Conservation (phyloP, 1,140 invertebrate species). For the Lepidurus apus region DNA sequence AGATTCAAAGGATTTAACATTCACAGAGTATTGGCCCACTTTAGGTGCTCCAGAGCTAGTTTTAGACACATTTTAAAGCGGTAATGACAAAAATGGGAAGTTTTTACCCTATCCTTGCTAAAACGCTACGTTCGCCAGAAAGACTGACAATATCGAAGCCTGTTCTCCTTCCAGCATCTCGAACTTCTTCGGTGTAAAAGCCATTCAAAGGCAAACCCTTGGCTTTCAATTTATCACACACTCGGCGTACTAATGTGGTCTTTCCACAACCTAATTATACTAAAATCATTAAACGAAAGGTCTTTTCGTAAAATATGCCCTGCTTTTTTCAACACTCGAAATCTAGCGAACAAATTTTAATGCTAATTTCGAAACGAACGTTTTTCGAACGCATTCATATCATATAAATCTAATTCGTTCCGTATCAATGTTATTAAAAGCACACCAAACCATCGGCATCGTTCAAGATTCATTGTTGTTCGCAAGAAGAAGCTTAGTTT, state of each 20-base stretch:
- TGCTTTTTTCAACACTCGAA: too few species aligned
- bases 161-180: conserved; percentile 47
- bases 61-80: background rate
- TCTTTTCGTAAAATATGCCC: background rate
- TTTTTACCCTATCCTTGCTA: conserved; percentile 51
- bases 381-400: too few species aligned
- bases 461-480: background rate
- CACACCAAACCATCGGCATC: background rate
- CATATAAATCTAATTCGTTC: too few species aligned
- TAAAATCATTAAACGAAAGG: background rate
- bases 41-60: conserved; percentile 40
- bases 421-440: too few species aligned
- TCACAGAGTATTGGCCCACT: conserved; percentile 56
- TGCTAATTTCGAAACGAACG: too few species aligned
- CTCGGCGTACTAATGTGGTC: conserved; percentile 55
- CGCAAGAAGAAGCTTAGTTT: background rate
- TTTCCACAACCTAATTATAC: conserved; percentile 54
- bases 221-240: conserved; percentile 44
- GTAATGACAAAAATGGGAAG: background rate
- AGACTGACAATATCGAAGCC: conserved; percentile 59
- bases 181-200: conserved; percentile 59
- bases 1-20: conserved; percentile 54
- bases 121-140: conserved; percentile 43
- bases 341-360: too few species aligned
- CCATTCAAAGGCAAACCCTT: conserved; percentile 47